Evolutionary conservation across 1,140 invertebrate species (phyloP).

Genomic region (Anthonomus grandis): DNA sequence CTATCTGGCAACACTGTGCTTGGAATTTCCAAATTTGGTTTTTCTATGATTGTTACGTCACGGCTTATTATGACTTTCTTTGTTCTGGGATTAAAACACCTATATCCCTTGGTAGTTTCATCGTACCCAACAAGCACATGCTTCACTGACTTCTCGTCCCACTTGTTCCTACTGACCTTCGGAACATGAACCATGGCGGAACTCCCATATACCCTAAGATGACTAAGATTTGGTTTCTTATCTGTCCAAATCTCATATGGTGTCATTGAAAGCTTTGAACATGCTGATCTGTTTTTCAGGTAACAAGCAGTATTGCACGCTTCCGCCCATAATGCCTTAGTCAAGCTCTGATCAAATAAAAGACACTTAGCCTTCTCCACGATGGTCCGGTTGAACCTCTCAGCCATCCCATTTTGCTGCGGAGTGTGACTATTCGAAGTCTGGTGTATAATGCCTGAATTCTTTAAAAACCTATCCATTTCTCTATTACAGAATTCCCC

Average conservation of each 20-base stretch:
- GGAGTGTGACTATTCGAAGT: constrained; percentile 42
- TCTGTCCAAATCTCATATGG: constrained; percentile 35
- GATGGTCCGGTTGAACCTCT: constrained; percentile 47
- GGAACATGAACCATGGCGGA: constrained; percentile 39
- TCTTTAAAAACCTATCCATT: constrained; percentile 35
- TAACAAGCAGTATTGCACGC: constrained; percentile 50
- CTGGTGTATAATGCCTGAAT: constrained; percentile 33
- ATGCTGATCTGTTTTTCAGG: constrained; percentile 45
- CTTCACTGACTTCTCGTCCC: constrained; percentile 33
- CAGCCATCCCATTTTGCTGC: constrained; percentile 49
- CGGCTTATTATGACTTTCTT: constrained; percentile 35
- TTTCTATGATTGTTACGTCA: constrained; percentile 41
- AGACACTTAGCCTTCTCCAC: constrained; percentile 45
- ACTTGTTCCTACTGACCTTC: constrained; percentile 36
- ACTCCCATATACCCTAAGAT: constrained; percentile 41
- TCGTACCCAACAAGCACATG: constrained; percentile 32
- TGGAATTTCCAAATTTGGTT: not conserved
- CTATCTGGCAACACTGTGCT: constrained; percentile 17
- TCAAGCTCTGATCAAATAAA: constrained; percentile 42
- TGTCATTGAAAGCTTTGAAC: constrained; percentile 20
- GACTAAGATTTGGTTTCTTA: constrained; percentile 36
- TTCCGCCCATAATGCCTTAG: constrained; percentile 47
- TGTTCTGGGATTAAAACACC: constrained; percentile 32
- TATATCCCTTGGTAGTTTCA: constrained; percentile 30
- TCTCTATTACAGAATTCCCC: constrained; percentile 35